These are phyloP conservation scores for Caloenas nicobarica DNA, from an alignment of 2,113 vertebrate species.

Conservation along the genomic window DNA sequence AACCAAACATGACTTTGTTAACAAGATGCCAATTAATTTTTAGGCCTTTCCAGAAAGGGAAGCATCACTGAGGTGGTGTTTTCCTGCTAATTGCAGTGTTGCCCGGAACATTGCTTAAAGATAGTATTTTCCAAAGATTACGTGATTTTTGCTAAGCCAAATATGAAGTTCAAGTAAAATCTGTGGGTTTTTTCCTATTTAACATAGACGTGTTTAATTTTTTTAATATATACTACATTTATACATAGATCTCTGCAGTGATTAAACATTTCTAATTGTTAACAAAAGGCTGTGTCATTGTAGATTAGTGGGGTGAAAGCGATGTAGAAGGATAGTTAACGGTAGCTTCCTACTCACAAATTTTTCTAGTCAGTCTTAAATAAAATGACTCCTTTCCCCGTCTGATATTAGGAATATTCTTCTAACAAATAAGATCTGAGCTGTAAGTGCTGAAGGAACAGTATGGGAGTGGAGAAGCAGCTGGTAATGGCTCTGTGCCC, in stretches of 20 bases:
- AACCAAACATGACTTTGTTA: not conserved
- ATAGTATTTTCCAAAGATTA: not conserved
- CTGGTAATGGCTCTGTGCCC: not conserved
- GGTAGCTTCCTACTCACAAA: not conserved
- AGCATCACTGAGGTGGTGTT: not conserved
- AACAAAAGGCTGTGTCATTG: not conserved
- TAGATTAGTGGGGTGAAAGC: not conserved
- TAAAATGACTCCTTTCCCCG: not conserved
- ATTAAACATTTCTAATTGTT: not conserved
- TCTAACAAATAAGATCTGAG: not conserved
- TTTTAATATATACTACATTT: not conserved
- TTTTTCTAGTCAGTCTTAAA: not conserved
- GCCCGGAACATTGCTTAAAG: not conserved
- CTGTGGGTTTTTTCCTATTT: not conserved
- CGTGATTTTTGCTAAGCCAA: not conserved
- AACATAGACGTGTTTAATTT: not conserved
- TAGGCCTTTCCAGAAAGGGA: not conserved
- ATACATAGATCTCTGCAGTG: not conserved
- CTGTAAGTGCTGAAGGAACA: not conserved
- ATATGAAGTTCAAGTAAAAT: not conserved
- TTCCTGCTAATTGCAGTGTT: not conserved
- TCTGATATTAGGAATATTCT: not conserved
- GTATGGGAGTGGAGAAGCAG: not conserved
- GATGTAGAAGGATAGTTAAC: not conserved
- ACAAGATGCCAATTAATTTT: not conserved